Conservation (phyloP, 2,888 invertebrate species). For the Linnaemya tessellans region DNA sequence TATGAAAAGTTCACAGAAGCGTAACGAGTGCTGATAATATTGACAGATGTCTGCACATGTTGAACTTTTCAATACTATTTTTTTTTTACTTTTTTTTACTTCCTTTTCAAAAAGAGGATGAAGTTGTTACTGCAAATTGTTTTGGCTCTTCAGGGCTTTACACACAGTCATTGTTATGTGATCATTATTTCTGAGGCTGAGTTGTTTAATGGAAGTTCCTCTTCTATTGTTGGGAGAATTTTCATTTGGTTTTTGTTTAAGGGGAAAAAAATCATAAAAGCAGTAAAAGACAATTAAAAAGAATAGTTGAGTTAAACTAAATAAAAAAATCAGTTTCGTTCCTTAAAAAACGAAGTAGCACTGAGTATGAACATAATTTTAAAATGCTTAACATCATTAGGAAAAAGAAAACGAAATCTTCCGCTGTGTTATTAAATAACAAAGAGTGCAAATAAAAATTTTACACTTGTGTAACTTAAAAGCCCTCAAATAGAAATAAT, state of each 20-base stretch:
- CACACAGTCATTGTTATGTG: slow-evolving; percentile 50
- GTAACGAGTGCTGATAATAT: slow-evolving; percentile 61
- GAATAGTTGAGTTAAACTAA: neutral
- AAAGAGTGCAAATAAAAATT: neutral
- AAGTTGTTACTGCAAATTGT: slow-evolving; percentile 59
- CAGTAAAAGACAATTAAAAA: slow-evolving; percentile 26
- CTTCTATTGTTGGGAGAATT: neutral
- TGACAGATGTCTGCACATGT: slow-evolving; percentile 65
- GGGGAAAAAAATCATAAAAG: slow-evolving; percentile 3
- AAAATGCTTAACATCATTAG: slow-evolving; percentile 43
- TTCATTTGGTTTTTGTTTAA: neutral
- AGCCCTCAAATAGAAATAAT: slow-evolving; percentile 22
- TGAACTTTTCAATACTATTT: slow-evolving; percentile 52
- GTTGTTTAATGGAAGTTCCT: neutral
- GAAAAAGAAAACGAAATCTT: slow-evolving; percentile 43
- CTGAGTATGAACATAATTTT: neutral
- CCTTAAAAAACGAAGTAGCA: neutral
- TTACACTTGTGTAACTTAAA: slow-evolving; percentile 19
- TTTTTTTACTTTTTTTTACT: neutral
- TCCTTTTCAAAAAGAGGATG: slow-evolving; percentile 6
- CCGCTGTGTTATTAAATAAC: slow-evolving; percentile 38
- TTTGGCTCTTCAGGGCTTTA: slow-evolving; percentile 43
- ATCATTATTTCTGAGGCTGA: slow-evolving; percentile 43
- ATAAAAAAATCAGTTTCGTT: neutral
- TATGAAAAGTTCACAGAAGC: slow-evolving; percentile 44